phyloP scores from a whole-genome alignment of 1,140 invertebrate genomes.

The Cyphomyrmex costatus region DNA sequence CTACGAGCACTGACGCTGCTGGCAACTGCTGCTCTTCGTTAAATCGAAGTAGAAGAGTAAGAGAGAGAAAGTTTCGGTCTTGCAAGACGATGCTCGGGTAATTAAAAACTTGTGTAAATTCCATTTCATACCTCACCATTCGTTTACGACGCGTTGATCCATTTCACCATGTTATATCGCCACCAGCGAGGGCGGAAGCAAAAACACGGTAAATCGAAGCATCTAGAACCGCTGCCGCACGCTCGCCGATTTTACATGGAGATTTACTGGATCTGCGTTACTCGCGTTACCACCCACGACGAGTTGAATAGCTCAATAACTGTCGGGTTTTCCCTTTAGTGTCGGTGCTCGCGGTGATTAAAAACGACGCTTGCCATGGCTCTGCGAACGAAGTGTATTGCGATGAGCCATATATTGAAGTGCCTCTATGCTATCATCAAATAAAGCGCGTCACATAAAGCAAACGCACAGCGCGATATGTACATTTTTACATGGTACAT shows the following conservation, averaged over 20 bases:
- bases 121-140: conserved; percentile 21
- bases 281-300: conserved; percentile 49
- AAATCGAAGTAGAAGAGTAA: conserved; percentile 8
- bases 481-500: not conserved
- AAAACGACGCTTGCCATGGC: conserved; percentile 3
- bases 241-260: conserved; percentile 10
- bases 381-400: conserved; percentile 19
- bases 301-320: conserved; percentile 51
- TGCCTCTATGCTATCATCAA: not conserved
- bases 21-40: conserved; percentile 66
- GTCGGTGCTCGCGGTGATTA: conserved; percentile 49
- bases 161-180: conserved; percentile 7
- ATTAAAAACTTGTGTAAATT: conserved; percentile 73
- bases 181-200: not conserved
- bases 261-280: conserved; percentile 17
- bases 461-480: not conserved
- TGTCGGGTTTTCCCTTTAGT: conserved; percentile 35
- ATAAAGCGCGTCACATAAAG: conserved; percentile 1
- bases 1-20: conserved; percentile 71
- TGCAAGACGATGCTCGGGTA: conserved; percentile 57
- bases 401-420: conserved; percentile 39
- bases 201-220: conserved; percentile 40
- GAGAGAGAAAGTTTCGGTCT: conserved; percentile 35
- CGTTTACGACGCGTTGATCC: conserved; percentile 13
- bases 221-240: not conserved